Base-by-base conservation (phyloP, 2,888 invertebrate genomes). In the Xylocampa areola region DNA sequence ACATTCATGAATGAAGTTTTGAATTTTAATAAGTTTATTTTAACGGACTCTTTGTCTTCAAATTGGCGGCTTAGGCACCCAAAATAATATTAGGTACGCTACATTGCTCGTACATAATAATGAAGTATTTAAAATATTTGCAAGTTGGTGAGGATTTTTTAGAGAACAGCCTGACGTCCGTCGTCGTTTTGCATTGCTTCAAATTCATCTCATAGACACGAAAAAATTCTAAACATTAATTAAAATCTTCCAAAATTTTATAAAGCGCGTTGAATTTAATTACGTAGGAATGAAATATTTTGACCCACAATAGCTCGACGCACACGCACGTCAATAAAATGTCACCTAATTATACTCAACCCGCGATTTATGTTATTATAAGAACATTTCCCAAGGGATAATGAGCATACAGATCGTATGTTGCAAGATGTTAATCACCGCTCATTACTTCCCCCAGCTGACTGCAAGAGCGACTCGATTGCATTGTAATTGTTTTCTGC, bases 1-100 rank as follows among this genome's bases (percentile, higher is more conserved):
- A 79, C 77, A 82, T 78, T 87, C 81, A 87, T 92, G 90, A 92
- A 92, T 92, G 92, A 78, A 88, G 84, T 75, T 70, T 78, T 83
- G 90, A 88, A 92, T 91, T 80, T 85, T 87, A 87, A 92, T 86
- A 73, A 53, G 57, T 54, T 60, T 64, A 64, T 70, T 73, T 66
- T 49, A 73, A 62, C 58, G 51, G 54, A 53, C 60, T 23, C 50
- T 73, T 76, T 63, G 33, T 17, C n/a, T 25, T 11, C n/a, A 30
- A 55, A 50, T 47, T 43, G 25, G 33, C 23, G 4, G 14, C 16
- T 4, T 1, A n/a, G 1, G 4, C 6, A n/a, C 1, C 10, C 5
- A 25, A 41, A 16, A 41, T 32, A 7, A 32, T 16, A 16, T 2
- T 33, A n/a, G n/a, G n/a, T n/a, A n/a, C n/a, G n/a, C n/a, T n/a